Evolutionary conservation across 1,140 invertebrate genomes (phyloP), one percentile per base, ranked within the genome.

Genomic region (Trissolcus basalis): DNA sequence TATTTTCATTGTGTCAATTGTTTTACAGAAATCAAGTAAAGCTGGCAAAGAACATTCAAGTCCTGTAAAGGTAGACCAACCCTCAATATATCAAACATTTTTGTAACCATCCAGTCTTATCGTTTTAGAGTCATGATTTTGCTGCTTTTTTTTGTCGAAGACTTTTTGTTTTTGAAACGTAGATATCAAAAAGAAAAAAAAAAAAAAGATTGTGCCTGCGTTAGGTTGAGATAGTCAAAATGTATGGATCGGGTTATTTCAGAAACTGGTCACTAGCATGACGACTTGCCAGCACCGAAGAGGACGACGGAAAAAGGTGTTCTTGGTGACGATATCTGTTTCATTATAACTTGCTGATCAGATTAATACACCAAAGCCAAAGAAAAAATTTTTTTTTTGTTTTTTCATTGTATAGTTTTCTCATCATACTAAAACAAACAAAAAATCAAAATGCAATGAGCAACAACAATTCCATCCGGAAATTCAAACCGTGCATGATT

Each of bases 21-120:
- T 84, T 88, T 90, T 91, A 76, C 89, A 91, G 91, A 91, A 91
- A 87, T 91, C 91, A 83, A 90, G 90, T 88, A 91, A 91, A 88
- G 88, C 84, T 84, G 90, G 90, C 79, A 91, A 90, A 89, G 87
- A 89, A 77, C 88, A 90, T 76, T 84, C 88, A 77, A 90, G 89
- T 85, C 88, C 88, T 56, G 63, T 85, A 54, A 90, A 91, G 90
- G 90, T 90, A 91, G 87, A 83, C 63, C n/a, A 84, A 54, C 44
- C 48, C 35, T 72, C 14, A 49, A n/a, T n/a, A n/a, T n/a, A n/a
- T n/a, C n/a, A n/a, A n/a, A n/a, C n/a, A n/a, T n/a, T 51, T 58
- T 27, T 27, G 1, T 6, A 1, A 27, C 19, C 19, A 6, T 27
- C 19, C 1, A 27, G 6, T 27, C 2, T 27, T 27, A 4, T 65